Evolutionary conservation across 2,797 vertebrate genomes (phyloP), one percentile per base, ranked within the genome.

Genomic region (Hyperoplus lanceolatus): DNA sequence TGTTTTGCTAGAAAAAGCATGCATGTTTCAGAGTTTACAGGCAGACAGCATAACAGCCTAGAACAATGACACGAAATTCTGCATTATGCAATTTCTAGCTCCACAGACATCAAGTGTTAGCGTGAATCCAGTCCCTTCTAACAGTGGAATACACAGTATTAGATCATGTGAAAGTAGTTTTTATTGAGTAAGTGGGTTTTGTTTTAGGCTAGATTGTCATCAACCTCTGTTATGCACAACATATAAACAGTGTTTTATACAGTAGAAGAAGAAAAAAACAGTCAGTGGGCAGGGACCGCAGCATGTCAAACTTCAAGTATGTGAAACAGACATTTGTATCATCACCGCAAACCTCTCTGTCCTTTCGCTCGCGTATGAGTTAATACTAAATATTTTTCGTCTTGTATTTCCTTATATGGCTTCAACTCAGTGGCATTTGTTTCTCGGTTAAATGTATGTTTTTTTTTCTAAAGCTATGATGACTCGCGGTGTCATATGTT

Each of bases 271-370:
- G 68, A 62, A 73, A 81, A 67, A 75, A 79, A 12, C 50, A 76
- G 73, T 80, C 82, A 85, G 75, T 82, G 85, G 90, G 81, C 80
- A 84, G 87, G 90, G 85, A 82, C 82, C 73, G 90, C 90, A 90
- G 92, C 88, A 77, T 79, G 87, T 91, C 91, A 94, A 84, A 93
- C 93, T 94, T 95, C 94, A 95, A 95, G 94, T 95, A 95, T 89
- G 89, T 91, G 85, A 91, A 90, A 91, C 88, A 93, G 85, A 92
- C 80, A 84, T 88, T 91, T 87, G 79, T 81, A 81, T 91, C 84
- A 90, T 81, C 69, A 80, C 92, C 87, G 90, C 90, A 89, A 87
- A 87, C 83, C 76, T 74, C 74, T 68, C 65, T 64, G 77, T 75
- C 84, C 64, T 82, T 82, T 64, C 55, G 57, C 61, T 76, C 75